Base-by-base conservation (phyloP, 2,113 vertebrate genomes). In the Hippocampus zosterae region DNA sequence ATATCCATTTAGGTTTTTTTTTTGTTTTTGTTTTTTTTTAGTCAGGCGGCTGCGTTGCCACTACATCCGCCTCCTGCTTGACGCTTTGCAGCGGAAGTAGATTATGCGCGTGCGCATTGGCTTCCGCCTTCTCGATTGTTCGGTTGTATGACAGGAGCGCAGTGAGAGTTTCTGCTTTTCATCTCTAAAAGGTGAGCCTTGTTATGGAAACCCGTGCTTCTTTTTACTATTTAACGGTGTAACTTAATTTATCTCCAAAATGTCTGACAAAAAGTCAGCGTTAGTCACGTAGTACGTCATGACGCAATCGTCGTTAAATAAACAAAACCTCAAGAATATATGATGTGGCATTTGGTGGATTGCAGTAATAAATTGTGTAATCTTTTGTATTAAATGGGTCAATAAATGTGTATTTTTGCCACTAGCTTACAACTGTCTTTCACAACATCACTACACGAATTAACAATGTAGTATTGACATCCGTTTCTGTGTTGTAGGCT, bases 21-120 rank as follows among this genome's bases (percentile, higher is more conserved):
- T 19, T 5, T 1, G 64, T 48, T 84, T 33, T 84, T 33, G 29
- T 44, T 44, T 87, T 13, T 87, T 90, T 78, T 53, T 81, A 86
- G 82, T 61, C 67, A 63, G 37, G 70, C 83, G 83, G 81, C 59
- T 2, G 5, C 1, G 29, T 40, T 21, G n/a, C 8, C 15, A 27
- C 15, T 27, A 25, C 41, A 27, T 44, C 42, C n/a, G 23, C 23
- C 61, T 16, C 7, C 19, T 65, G 15, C 25, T 44, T 19, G 40
- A 27, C 53, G 15, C 68, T 50, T 85, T 42, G 0, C 3, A 27
- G 2, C 79, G 76, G 81, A 88, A 79, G 44, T 71, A n/a, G 0
- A 5, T 50, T 68, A 6, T 50, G 59, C 66, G 69, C 69, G 77
- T 68, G 76, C 6, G 57, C 0, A 18, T 2, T 29, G 0, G 13